phyloP scores from a whole-genome alignment of 2,797 vertebrate species.

The Megalops cyprinoides region DNA sequence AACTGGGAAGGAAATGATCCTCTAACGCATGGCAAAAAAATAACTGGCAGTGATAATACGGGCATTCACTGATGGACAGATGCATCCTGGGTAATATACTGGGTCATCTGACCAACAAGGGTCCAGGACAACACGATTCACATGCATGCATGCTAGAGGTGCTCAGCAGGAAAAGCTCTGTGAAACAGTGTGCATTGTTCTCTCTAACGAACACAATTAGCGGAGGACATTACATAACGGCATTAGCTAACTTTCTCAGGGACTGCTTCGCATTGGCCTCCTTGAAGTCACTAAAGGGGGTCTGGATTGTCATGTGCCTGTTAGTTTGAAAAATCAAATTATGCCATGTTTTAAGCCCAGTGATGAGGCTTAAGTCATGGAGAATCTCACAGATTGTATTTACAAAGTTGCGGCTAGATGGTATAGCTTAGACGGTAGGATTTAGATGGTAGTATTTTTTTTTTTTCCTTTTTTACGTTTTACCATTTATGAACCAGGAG shows the following conservation, averaged over 20 bases:
- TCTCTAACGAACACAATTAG: constrained; percentile 6
- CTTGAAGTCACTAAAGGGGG: too few species aligned
- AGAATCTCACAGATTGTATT: too few species aligned
- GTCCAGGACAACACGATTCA: background rate
- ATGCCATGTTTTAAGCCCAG: too few species aligned
- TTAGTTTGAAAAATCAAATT: too few species aligned
- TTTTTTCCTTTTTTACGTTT: too few species aligned
- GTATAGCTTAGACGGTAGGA: too few species aligned
- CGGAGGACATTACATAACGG: background rate
- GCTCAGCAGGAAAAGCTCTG: background rate
- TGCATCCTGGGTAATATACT: background rate
- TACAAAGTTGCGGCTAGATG: too few species aligned
- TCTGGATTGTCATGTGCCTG: too few species aligned
- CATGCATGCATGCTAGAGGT: background rate
- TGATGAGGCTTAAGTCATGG: too few species aligned
- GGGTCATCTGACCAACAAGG: background rate
- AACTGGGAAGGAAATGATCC: background rate
- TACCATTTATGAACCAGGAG: too few species aligned
- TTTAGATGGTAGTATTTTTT: too few species aligned
- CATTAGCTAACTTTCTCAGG: background rate
- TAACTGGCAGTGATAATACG: background rate
- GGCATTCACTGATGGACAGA: background rate
- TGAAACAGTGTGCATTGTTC: background rate
- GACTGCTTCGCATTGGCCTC: background rate
- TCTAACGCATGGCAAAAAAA: background rate